These are phyloP conservation scores for Diaprepes abbreviatus DNA, from an alignment of 2,888 invertebrate genomes.

Conservation along the genomic window DNA sequence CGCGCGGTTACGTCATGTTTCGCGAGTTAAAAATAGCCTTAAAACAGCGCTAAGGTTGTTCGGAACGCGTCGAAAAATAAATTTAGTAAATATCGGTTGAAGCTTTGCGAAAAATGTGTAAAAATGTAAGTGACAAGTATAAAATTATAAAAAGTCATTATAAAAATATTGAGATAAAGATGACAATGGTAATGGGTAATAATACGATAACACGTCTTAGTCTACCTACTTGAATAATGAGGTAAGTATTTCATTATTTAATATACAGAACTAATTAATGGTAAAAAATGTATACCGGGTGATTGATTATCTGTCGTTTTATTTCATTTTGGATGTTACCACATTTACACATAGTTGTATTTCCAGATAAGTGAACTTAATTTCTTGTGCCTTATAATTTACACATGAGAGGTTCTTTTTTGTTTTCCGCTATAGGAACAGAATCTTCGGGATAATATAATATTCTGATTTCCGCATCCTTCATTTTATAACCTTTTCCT, in stretches of 20 bases:
- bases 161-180: constrained; percentile 4
- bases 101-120: constrained; percentile 42
- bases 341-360: too few relatives aligned
- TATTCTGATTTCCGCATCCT: too few relatives aligned
- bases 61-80: constrained; percentile 40
- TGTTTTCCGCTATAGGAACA: too few relatives aligned
- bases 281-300: too few relatives aligned
- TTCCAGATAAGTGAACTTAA: background rate
- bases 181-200: background rate
- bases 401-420: too few relatives aligned
- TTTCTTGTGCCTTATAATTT: background rate
- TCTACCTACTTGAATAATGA: background rate
- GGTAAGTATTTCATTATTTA: background rate
- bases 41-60: constrained; percentile 39
- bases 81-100: constrained; percentile 27
- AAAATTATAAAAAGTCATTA: constrained; percentile 54
- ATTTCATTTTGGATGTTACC: too few relatives aligned
- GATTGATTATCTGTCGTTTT: too few relatives aligned
- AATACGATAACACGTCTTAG: background rate
- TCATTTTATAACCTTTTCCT: too few relatives aligned
- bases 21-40: constrained; percentile 43
- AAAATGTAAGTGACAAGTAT: constrained; percentile 52
- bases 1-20: constrained; percentile 40
- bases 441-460: too few relatives aligned
- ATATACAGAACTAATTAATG: background rate